Evolutionary conservation across 2,113 vertebrate genomes (phyloP), one percentile per base, ranked within the genome.

Genomic region (Cebidichthys violaceus): DNA sequence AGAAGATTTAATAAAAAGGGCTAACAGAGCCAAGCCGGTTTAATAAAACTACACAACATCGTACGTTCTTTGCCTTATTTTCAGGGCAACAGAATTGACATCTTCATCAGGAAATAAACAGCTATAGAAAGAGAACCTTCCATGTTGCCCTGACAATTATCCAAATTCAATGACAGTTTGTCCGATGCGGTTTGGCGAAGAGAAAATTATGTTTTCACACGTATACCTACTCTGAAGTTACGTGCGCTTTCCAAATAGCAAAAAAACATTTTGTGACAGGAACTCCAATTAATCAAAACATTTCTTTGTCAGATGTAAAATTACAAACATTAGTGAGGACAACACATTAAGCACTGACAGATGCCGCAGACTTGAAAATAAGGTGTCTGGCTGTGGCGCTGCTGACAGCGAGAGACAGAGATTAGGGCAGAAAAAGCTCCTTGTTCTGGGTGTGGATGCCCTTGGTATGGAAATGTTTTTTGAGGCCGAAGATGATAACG

Each of bases 401-500:
- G 81, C 87, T 79, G 87, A 88, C 70, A 65, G 75, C 20, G 0
- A 37, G 59, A 86, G 72, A 86, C 74, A 87, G 81, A 89, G 39
- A 86, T 81, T 82, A 80, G 83, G 80, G 84, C 47, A 81, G 50
- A 69, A 75, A 75, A 87, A 74, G 4, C 35, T 75, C 43, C 69
- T 45, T 70, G 77, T 74, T 86, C 39, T 78, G 33, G 59, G 76
- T 47, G 61, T n/a, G 64, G 72, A 84, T 81, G 80, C 77, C 84
- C 75, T 89, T 86, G 68, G 70, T 82, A 74, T 78, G 41, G 60
- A 91, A 89, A 86, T 85, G 22, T 61, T 82, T 79, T 88, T 68
- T 31, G 37, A 54, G 68, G 73, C 59, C n/a, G 37, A 76, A 78
- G 18, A 87, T 65, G 47, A 80, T 88, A 84, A 77, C 29, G 33